Conservation (phyloP, 2,797 vertebrate genomes). For the Sebastes diploproa region DNA sequence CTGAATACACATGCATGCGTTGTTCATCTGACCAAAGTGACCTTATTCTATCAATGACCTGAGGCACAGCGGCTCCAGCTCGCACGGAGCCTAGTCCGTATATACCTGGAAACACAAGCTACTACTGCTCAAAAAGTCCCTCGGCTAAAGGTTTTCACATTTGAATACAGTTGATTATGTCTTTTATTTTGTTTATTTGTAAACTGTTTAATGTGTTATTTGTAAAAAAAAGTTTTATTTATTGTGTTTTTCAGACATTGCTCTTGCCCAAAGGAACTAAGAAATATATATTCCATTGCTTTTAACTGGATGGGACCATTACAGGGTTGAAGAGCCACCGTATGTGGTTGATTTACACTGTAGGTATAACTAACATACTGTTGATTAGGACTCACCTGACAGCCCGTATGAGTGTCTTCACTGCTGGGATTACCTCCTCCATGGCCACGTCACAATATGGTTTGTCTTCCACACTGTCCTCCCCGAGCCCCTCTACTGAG, state of each 20-base stretch:
- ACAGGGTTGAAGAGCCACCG: background rate
- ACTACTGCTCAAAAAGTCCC: background rate
- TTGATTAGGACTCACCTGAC: conserved; percentile 86
- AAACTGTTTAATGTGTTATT: too few relatives aligned
- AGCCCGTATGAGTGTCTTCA: conserved; percentile 94
- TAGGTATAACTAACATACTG: background rate
- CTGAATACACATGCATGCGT: background rate
- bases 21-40: conserved; percentile 7
- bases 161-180: background rate
- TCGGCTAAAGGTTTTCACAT: background rate
- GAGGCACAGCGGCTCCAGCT: background rate
- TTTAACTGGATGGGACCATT: background rate
- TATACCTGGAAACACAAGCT: background rate
- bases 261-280: background rate
- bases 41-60: conserved; percentile 24
- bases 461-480: conserved; percentile 92
- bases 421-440: conserved; percentile 95
- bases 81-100: background rate
- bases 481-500: conserved; percentile 84
- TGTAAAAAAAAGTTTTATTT: too few relatives aligned
- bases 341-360: background rate
- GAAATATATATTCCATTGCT: background rate
- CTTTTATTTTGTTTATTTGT: too few relatives aligned
- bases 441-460: conserved; percentile 91
- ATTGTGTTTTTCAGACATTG: background rate